These are phyloP conservation scores for Coreius guichenoti DNA, from an alignment of 2,797 vertebrate genomes.

Conservation along the genomic window DNA sequence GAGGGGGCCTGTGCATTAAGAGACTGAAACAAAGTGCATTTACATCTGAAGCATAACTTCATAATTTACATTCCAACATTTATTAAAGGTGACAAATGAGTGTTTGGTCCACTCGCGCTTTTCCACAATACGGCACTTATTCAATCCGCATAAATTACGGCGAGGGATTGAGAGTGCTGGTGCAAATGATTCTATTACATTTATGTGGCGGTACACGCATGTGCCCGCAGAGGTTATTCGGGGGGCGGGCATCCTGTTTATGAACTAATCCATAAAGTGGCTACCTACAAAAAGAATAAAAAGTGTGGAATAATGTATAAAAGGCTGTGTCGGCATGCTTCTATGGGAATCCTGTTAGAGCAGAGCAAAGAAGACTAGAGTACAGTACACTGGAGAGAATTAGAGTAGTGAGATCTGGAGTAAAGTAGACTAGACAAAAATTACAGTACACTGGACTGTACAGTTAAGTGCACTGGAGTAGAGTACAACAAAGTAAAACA, in stretches of 20 bases:
- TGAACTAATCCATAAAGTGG: constrained; percentile 62
- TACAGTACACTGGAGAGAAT: not conserved
- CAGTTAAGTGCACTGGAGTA: not conserved
- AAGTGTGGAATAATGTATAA: constrained; percentile 39
- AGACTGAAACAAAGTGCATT: constrained; percentile 99
- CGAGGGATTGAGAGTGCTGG: constrained; percentile 79
- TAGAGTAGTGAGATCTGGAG: not conserved
- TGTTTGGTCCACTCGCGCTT: constrained; percentile 84
- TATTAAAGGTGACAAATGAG: constrained; percentile 94
- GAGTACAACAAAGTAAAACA: not conserved
- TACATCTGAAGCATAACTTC: constrained; percentile 99
- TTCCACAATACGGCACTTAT: constrained; percentile 86
- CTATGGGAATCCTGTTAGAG: not conserved
- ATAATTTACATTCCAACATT: constrained; percentile 99
- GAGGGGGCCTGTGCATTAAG: constrained; percentile 90
- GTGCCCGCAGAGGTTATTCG: constrained; percentile 79
- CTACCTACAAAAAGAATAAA: constrained; percentile 52
- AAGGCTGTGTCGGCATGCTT: constrained; percentile 32
- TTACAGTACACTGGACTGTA: not conserved
- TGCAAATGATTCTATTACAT: constrained; percentile 88
- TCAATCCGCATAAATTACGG: constrained; percentile 87
- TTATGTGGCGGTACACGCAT: constrained; percentile 75
- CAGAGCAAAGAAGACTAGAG: not conserved
- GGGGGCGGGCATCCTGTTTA: constrained; percentile 54
- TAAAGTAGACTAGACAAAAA: not conserved